A percentile compares a stretch with the other conserved stretches of the same genome.
Evolutionary conservation across 2,888 invertebrate genomes (phyloP).

Genomic region (Thumatha senex): DNA sequence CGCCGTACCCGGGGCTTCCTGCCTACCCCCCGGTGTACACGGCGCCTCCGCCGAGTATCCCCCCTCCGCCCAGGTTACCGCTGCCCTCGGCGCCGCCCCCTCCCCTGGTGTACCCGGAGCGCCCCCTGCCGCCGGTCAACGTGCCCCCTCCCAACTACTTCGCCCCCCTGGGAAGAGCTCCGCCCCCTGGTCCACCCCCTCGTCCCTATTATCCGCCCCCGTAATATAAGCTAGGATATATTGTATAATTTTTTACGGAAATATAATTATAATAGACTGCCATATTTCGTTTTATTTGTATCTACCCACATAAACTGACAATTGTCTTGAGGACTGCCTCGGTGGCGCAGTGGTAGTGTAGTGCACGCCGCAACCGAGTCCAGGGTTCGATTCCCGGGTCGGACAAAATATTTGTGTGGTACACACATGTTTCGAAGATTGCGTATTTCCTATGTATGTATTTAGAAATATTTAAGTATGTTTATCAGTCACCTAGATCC

Average conservation of each 20-base stretch:
- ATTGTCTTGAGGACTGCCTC: no score
- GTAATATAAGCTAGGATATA: constrained; percentile 53
- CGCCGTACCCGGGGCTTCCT: constrained; percentile 62
- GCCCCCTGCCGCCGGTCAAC: constrained; percentile 66
- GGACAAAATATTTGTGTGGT: no score
- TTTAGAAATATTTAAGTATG: no score
- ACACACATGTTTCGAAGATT: no score
- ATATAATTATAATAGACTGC: constrained; percentile 64
- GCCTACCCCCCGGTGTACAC: constrained; percentile 64
- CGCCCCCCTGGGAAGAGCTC: constrained; percentile 53
- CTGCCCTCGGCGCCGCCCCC: constrained; percentile 37
- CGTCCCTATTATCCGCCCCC: constrained; percentile 75
- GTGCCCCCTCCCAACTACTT: constrained; percentile 73
- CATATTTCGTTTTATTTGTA: constrained; percentile 36
- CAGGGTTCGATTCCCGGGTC: no score
- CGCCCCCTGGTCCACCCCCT: constrained; percentile 60
- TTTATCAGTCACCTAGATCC: no score
- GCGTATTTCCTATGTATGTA: no score
- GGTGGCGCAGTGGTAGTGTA: no score
- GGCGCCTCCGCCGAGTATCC: constrained; percentile 60
- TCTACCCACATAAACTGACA: no score
- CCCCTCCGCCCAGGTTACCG: constrained; percentile 61
- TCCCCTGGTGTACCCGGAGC: constrained; percentile 68
- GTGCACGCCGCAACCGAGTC: no score
- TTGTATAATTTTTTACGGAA: constrained; percentile 69